Evolutionary conservation across 1,140 invertebrate genomes (phyloP).

Genomic region (Idris sp.): DNA sequence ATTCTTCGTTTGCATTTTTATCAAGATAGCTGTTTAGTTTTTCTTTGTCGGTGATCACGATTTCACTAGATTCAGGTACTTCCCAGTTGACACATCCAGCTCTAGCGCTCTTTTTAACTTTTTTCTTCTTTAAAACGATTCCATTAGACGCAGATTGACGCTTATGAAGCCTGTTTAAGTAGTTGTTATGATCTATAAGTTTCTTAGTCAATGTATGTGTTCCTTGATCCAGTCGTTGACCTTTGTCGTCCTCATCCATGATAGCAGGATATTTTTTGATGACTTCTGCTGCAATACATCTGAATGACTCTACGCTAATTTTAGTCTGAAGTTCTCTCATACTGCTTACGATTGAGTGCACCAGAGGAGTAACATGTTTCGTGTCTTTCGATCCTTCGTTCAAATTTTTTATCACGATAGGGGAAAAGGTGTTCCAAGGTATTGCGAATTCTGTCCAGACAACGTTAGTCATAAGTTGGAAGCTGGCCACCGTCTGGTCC

Average conservation of each 20-base stretch:
- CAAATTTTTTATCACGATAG: too few species aligned
- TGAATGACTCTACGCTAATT: conserved; percentile 11
- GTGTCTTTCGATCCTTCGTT: background rate
- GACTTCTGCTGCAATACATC: conserved; percentile 1
- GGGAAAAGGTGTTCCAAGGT: too few species aligned
- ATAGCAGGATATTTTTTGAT: conserved; percentile 10
- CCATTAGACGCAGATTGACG: background rate
- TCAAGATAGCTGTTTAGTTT: conserved; percentile 9
- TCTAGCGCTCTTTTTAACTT: background rate
- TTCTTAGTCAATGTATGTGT: background rate
- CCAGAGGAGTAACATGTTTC: background rate
- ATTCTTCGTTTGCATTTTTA: background rate
- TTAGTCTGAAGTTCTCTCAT: conserved; percentile 6
- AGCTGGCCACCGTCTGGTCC: too few species aligned
- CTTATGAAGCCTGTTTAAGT: conserved; percentile 1
- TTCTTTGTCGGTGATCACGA: background rate
- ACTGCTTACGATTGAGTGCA: background rate
- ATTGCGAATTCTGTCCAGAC: too few species aligned
- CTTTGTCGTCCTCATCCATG: conserved; percentile 13
- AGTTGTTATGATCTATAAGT: conserved; percentile 9
- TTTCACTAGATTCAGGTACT: background rate
- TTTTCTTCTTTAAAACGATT: background rate
- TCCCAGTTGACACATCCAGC: background rate
- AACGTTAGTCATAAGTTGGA: too few species aligned
- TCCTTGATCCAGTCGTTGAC: conserved; percentile 7